Base-by-base conservation (phyloP, 2,888 invertebrate species). In the Chrysolina oricalcia region DNA sequence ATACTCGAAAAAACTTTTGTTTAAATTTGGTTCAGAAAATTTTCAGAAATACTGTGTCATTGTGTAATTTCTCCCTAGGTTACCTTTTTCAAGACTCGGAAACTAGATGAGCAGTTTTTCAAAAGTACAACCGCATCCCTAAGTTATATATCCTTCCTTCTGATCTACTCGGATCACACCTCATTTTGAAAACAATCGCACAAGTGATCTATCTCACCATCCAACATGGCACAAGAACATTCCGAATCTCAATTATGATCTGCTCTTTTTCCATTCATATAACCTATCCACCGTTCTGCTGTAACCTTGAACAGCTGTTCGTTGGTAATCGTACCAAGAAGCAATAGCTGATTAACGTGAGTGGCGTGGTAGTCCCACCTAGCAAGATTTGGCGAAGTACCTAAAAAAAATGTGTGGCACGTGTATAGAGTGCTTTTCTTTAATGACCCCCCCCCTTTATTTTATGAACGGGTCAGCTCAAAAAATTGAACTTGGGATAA, bases 321-420 rank as follows among this genome's bases (percentile, higher is more conserved):
- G 73, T 92, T 92, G 81, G 97, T 96, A 62, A 99, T 93, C 0
- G 97, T 95, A 50, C 95, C 94, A 27, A 99, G 90, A 73, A 98
- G 91, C 79, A 99, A 92, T 79, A 98, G 91, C 87, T 99, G 98
- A 90, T 98, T 98, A 27, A 99, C 95, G 88, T 99, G 99, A 0
- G 98, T 98, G 0, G 98, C 96, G 89, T 99, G 99, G 88, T 99
- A 99, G 87, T 99, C 99, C 98, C 99, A 98, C 73, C 99, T 91
- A 0, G 99, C 99, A 77, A 98, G 91, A 89, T 99, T 99, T 0
- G 97, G 97, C 35, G 96, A 94, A 19, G 95, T 94, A n/a, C 59
- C 59, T 59, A 10, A 23, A 59, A 59, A n/a, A 27, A 27, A 59
- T 59, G 0, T 27, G 27, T 59, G 5, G 40, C 40, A 40, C 5